A percentile compares a stretch with the other conserved stretches of the same genome.
Evolutionary conservation across 92 coral and sea anemone species (phyloP).

Genomic region (Epizoanthus fatuus): DNA sequence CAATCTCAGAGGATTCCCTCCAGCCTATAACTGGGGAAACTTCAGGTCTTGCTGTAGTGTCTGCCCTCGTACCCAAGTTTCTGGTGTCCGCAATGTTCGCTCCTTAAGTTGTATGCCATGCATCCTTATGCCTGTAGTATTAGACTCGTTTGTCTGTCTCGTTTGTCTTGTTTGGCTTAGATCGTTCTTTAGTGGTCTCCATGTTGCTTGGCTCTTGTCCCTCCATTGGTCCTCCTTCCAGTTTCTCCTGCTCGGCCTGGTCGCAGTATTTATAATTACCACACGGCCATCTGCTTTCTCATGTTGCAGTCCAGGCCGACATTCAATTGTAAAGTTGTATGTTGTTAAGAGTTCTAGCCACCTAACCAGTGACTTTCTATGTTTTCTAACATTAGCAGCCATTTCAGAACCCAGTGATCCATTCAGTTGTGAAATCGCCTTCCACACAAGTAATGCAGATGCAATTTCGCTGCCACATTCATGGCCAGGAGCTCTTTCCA

Average conservation of each 20-base stretch:
- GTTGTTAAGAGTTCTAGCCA: slow-evolving; percentile 36
- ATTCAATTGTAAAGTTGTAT: slow-evolving; percentile 34
- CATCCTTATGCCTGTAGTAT: too few species aligned
- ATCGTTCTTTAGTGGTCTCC: background rate
- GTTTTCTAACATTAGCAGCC: background rate
- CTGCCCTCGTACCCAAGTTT: too few species aligned
- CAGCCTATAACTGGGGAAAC: too few species aligned
- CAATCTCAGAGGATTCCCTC: background rate
- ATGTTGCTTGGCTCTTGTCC: background rate
- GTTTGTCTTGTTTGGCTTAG: background rate
- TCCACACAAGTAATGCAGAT: background rate
- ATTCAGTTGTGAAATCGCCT: background rate
- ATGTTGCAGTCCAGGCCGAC: slow-evolving; percentile 15
- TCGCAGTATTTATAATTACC: slow-evolving; percentile 33
- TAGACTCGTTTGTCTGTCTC: too few species aligned
- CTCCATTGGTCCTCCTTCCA: background rate
- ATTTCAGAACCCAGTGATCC: background rate
- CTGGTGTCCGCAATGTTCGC: too few species aligned
- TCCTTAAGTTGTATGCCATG: too few species aligned
- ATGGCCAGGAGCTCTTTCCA: background rate
- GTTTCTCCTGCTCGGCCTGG: background rate
- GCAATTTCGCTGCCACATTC: background rate
- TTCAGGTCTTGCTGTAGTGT: too few species aligned
- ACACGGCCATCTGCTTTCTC: slow-evolving; percentile 40
- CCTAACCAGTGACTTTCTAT: slow-evolving; percentile 40